Conservation (phyloP, 1,140 invertebrate species). For the Pararge aegeria region DNA sequence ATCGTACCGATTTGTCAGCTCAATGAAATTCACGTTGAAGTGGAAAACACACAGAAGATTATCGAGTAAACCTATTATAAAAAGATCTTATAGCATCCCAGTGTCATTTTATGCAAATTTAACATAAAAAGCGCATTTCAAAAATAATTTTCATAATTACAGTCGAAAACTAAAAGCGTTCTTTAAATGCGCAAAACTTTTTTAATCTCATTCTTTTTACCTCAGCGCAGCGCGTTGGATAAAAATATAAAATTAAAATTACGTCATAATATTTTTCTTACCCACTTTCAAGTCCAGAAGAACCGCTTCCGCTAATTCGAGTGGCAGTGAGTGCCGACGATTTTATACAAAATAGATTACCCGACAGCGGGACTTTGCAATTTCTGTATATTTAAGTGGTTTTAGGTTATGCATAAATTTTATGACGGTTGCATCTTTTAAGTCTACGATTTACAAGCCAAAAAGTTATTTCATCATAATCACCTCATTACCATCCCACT, state of each 20-base stretch:
- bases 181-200: slow-evolving; percentile 16
- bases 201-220: slow-evolving; percentile 23
- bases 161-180: slow-evolving; percentile 16
- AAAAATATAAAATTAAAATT: slow-evolving; percentile 29
- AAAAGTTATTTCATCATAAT: too few relatives aligned
- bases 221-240: slow-evolving; percentile 4
- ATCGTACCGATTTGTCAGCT: too few relatives aligned
- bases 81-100: neutral
- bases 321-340: slow-evolving; percentile 20
- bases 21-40: neutral
- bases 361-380: slow-evolving; percentile 33
- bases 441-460: neutral
- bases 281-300: slow-evolving; percentile 20
- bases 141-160: slow-evolving; percentile 11
- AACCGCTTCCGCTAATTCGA: slow-evolving; percentile 26
- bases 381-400: slow-evolving; percentile 36
- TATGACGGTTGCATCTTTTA: neutral
- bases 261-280: slow-evolving; percentile 27
- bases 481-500: too few relatives aligned
- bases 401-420: neutral
- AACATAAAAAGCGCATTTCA: slow-evolving; percentile 8
- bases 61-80: neutral
- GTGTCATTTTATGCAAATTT: neutral
- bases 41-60: neutral
- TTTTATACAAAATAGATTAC: slow-evolving; percentile 43